These are phyloP conservation scores for Carapus acus DNA, from an alignment of 2,797 vertebrate genomes.

Conservation along the genomic window DNA sequence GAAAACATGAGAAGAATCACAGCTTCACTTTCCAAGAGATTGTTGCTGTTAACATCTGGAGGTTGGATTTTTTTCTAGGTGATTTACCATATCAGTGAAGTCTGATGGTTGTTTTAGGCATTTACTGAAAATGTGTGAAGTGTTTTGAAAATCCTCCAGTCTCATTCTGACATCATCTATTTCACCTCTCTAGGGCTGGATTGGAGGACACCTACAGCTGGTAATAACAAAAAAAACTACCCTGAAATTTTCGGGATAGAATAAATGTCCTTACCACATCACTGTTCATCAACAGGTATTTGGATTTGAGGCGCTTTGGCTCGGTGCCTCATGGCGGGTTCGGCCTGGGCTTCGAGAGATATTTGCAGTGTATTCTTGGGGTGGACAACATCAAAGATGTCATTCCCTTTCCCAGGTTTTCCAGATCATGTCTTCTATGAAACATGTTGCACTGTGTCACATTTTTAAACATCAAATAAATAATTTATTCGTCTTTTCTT, in stretches of 20 bases:
- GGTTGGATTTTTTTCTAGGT: too few species aligned
- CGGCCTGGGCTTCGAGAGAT: slow-evolving; percentile 96
- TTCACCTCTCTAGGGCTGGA: slow-evolving; percentile 72
- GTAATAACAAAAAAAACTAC: slow-evolving; percentile 76
- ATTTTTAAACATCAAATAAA: slow-evolving; percentile 28
- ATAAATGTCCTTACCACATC: too few species aligned
- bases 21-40: too few species aligned
- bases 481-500: neutral
- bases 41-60: too few species aligned
- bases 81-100: too few species aligned
- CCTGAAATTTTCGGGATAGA: too few species aligned
- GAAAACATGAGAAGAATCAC: too few species aligned
- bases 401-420: slow-evolving; percentile 90
- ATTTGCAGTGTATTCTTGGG: slow-evolving; percentile 88
- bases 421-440: slow-evolving; percentile 86
- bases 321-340: slow-evolving; percentile 94
- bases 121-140: too few species aligned
- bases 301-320: slow-evolving; percentile 90
- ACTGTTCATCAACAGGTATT: slow-evolving; percentile 77
- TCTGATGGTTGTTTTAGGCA: too few species aligned
- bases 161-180: slow-evolving; percentile 33
- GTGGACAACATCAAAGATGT: slow-evolving; percentile 95
- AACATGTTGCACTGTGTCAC: slow-evolving; percentile 2
- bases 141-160: too few species aligned
- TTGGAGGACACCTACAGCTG: slow-evolving; percentile 81